Percentiles rank a stretch among this genome's conserved stretches.
Conservation (phyloP, 2,113 vertebrate genomes). For the Lamprologus lemairii region DNA sequence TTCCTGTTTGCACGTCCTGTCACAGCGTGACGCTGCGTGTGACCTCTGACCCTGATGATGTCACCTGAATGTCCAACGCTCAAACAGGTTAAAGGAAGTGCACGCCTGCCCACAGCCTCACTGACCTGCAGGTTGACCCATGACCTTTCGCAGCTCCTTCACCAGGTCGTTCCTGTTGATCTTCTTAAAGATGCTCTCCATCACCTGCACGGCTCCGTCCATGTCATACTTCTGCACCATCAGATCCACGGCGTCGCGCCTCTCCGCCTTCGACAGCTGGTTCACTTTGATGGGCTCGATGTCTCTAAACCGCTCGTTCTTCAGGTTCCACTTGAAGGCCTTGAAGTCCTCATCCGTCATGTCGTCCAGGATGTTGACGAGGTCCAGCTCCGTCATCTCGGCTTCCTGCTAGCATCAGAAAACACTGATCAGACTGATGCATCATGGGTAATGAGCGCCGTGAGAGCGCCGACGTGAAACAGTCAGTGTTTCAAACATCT, state of each 20-base stretch:
- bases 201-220: not conserved
- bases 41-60: not conserved
- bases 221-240: not conserved
- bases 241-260: not conserved
- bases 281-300: not conserved
- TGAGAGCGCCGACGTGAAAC: too few relatives aligned
- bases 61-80: not conserved
- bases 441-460: rapidly evolving
- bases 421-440: not conserved
- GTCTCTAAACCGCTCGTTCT: not conserved
- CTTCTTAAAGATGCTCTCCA: not conserved
- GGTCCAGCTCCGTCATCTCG: rapidly evolving
- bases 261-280: not conserved
- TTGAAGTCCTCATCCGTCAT: rapidly evolving
- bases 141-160: rapidly evolving
- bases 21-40: not conserved
- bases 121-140: not conserved
- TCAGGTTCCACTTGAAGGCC: not conserved
- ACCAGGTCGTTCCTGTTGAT: not conserved
- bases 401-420: not conserved
- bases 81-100: not conserved
- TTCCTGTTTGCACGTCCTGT: not conserved
- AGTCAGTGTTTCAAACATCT: too few relatives aligned
- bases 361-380: not conserved
- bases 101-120: not conserved